Evolutionary conservation across 2,797 vertebrate genomes (phyloP).

Genomic region (Darevskia nairensis): DNA sequence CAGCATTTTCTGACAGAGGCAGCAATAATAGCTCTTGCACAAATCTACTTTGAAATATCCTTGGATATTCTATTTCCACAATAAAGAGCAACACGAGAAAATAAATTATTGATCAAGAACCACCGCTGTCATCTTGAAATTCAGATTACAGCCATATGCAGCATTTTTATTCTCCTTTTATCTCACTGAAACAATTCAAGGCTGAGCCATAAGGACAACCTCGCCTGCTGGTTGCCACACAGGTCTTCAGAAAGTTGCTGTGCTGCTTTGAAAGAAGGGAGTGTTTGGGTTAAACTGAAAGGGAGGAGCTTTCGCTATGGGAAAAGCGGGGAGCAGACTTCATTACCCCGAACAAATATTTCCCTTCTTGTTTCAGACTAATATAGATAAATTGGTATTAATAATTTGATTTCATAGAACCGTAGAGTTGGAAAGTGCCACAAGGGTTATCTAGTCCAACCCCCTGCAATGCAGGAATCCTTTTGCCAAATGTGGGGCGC

Average conservation of each 20-base stretch:
- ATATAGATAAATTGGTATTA: conserved; percentile 29
- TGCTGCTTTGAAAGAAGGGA: conserved; percentile 15
- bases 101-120: conserved; percentile 43
- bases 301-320: fast-evolving
- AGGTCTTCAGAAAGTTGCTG: conserved; percentile 24
- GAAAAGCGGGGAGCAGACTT: neutral
- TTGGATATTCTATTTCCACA: neutral
- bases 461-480: no score
- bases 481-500: no score
- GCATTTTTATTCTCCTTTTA: conserved; percentile 39
- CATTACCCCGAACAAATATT: neutral
- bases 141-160: conserved; percentile 21
- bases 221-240: conserved; percentile 21
- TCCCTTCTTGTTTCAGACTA: conserved; percentile 29
- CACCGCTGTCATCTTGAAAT: conserved; percentile 36
- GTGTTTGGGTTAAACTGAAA: conserved; percentile 16
- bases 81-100: conserved; percentile 30
- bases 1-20: conserved; percentile 14
- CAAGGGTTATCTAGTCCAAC: no score
- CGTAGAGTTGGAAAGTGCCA: no score
- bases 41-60: conserved; percentile 3
- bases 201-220: conserved; percentile 22
- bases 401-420: conserved; percentile 23
- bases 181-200: neutral
- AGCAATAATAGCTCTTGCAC: neutral